phyloP scores from a whole-genome alignment of 2,797 vertebrate genomes.

The Gymnodraco acuticeps region DNA sequence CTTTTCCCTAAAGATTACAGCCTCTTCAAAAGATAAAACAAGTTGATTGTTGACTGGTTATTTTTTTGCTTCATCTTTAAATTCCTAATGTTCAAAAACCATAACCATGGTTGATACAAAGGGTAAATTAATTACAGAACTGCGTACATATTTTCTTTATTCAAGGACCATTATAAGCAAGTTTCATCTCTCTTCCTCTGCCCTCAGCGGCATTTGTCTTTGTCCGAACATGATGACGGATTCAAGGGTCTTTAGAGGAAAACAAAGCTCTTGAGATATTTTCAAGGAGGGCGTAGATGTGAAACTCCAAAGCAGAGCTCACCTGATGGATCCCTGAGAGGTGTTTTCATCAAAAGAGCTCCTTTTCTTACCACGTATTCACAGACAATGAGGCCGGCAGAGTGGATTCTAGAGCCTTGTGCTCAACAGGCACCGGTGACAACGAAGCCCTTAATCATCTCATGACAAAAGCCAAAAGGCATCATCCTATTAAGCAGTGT shows the following conservation, averaged over 20 bases:
- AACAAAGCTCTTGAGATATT: constrained; percentile 87
- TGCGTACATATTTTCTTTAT: constrained; percentile 38
- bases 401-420: constrained; percentile 90
- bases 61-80: background rate
- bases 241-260: constrained; percentile 83
- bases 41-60: background rate
- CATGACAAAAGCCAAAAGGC: constrained; percentile 99
- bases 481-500: constrained; percentile 98
- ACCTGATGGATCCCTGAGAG: constrained; percentile 89
- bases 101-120: background rate
- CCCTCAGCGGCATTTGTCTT: constrained; percentile 38
- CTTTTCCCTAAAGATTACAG: background rate
- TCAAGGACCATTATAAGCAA: constrained; percentile 16
- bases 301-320: constrained; percentile 87
- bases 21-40: background rate
- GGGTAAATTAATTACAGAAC: constrained; percentile 14
- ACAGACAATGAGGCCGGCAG: constrained; percentile 85
- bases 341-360: constrained; percentile 88
- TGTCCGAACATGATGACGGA: constrained; percentile 41
- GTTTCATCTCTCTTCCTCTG: constrained; percentile 30
- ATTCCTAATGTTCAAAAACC: background rate
- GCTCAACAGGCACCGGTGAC: constrained; percentile 90
- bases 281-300: constrained; percentile 83
- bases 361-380: constrained; percentile 63
- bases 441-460: constrained; percentile 97